Base-by-base conservation (phyloP, 2,113 vertebrate species). In the Phoxinus phoxinus region DNA sequence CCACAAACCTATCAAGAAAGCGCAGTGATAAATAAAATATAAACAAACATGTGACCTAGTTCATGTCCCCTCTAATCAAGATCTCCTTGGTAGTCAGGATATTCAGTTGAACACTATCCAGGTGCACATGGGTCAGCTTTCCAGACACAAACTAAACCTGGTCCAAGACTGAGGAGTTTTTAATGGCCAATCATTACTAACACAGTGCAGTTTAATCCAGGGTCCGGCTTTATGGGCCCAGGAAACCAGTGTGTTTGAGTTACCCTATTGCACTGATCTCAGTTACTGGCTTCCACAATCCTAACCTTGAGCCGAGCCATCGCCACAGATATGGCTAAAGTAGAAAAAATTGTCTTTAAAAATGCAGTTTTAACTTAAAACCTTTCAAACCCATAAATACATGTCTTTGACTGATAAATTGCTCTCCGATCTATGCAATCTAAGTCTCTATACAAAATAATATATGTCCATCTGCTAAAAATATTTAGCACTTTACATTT, bases 381-480 rank as follows among this genome's bases (percentile, higher is more conserved):
- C 19, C 65, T 35, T n/a, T 63, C 35, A 41, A 76, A 56, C 2
- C 51, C 30, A 37, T 77, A 35, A 19, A 61, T 17, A 37, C 37
- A 65, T 48, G 25, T 75, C 6, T 27, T 15, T 59, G 10, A 61
- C 41, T 21, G 27, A 27, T 46, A 17, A 3, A 77, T 9, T 85
- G 25, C 41, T 6, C 53, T 71, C 30, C 48, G 27, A 61, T 78
- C 61, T 61, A 37, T 71, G 32, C n/a, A 69, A 35, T 81, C 10
- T 35, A 69, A 58, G 10, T 58, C 41, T 32, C 53, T 86, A 27
- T 48, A 74, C 56, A 75, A 85, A 72, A 81, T 21, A 74, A 76
- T 84, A 37, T 44, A 32, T 67, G 21, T 35, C 32, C 51, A 79
- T 76, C 73, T 86, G 78, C 71, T 85, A 74, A 89, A 75, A 53